Conservation (phyloP, 2,888 invertebrate genomes). For the Trisateles emortualis region DNA sequence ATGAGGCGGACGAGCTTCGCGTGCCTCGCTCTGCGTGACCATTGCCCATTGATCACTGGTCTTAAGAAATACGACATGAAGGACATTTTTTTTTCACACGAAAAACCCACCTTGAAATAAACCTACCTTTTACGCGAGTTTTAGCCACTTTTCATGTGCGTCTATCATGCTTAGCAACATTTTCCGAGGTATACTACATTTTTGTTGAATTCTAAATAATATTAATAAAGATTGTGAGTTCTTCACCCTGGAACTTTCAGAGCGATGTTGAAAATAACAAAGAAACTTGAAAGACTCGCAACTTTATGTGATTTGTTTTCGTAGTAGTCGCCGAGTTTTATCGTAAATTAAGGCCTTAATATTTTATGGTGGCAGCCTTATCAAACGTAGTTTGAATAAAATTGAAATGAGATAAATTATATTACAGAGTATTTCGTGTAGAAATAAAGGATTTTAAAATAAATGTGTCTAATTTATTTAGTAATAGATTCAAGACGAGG, state of each 20-base stretch:
- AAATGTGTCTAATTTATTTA: conserved; percentile 25
- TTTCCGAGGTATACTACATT: conserved; percentile 5
- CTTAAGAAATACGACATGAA: conserved; percentile 73
- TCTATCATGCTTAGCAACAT: conserved; percentile 19
- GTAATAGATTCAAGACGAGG: conserved; percentile 6
- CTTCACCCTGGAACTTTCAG: not conserved
- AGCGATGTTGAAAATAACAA: conserved; percentile 17
- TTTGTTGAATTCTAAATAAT: conserved; percentile 12
- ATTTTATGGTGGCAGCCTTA: conserved; percentile 28
- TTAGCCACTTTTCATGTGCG: conserved; percentile 26
- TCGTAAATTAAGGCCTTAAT: conserved; percentile 30
- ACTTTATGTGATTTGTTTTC: conserved; percentile 35
- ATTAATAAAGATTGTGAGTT: conserved; percentile 11
- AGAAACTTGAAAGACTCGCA: conserved; percentile 26
- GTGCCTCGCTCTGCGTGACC: conserved; percentile 75
- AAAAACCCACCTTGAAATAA: conserved; percentile 49
- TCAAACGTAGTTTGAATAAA: conserved; percentile 23
- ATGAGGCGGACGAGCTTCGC: conserved; percentile 61
- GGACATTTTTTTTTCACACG: conserved; percentile 75
- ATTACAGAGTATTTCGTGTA: not conserved
- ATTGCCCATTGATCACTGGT: conserved; percentile 73
- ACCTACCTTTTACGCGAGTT: conserved; percentile 25
- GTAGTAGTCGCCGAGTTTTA: conserved; percentile 23
- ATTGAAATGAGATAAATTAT: conserved; percentile 26
- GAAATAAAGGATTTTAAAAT: conserved; percentile 14